Base-by-base conservation (phyloP, 2,113 vertebrate genomes). In the Actinemys pallida region DNA sequence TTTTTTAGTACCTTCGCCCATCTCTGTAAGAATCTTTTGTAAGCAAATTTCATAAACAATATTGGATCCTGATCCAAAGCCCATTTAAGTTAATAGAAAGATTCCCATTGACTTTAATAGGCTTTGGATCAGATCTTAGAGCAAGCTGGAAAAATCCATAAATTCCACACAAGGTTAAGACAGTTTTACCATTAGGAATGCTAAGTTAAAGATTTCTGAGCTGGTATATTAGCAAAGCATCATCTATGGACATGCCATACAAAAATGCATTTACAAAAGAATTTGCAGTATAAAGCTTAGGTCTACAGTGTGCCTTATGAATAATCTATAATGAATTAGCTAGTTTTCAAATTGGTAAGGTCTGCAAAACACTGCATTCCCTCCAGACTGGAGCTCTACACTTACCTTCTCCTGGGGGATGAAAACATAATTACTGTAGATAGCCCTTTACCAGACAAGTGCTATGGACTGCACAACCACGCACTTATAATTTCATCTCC, bases 341-440 rank as follows among this genome's bases (percentile, higher is more conserved):
- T 98, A 92, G 94, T 97, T 98, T 98, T 84, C 92, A 97, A 96
- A 95, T 89, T 95, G 75, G 16, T 87, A 82, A 95, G 84, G 83
- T 96, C 89, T 98, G 45, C 42, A 92, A 87, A 95, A 95, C 90
- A 89, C 8, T 94, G 31, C 81, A 65, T 94, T 95, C 94, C 84
- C 78, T 96, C 78, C 83, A 35, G 93, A 87, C 56, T 1, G 16
- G 90, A 98, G 59, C 45, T 86, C 31, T 93, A 57, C 57, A 14
- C 25, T 84, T 94, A 76, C 3, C 12, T 90, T 94, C 90, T 94
- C 84, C 3, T 24, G 65, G 69, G 83, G 92, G 62, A 95, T 98
- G 96, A 96, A 92, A 91, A 98, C 95, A 47, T 97, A 97, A 97
- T 98, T 98, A 97, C 79, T 89, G 59, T 95, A 90, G 49, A 94